Evolutionary conservation across 2,113 vertebrate species (phyloP), one percentile per base, ranked within the genome.

Genomic region (Solea senegalensis): DNA sequence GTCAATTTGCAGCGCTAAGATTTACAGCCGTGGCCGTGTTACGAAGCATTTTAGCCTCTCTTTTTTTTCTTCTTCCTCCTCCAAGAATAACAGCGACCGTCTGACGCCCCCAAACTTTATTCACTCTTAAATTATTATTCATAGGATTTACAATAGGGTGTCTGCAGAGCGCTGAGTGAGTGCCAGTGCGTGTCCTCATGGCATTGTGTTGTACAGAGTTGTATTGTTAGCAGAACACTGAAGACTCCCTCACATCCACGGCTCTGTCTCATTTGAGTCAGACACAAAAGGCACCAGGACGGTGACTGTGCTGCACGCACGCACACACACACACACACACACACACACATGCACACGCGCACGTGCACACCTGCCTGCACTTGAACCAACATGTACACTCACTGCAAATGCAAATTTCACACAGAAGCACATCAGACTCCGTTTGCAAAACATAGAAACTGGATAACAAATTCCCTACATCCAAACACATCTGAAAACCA

Each of bases 41-140:
- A 48, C 45, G 1, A 49, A 67, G 56, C 66, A 28, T 65, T 69
- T 68, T 65, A 34, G 8, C 45, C 45, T 48, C 7, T 34, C 7
- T 34, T 65, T 64, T 61, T 58, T 48, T 58, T 26, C 53, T 57
- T 2, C 57, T 68, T 65, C 48, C 53, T 59, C 74, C 68, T 76
- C 58, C 59, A 45, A 59, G 51, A 84, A 70, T 66, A 79, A 90
- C 77, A 82, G 5, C 45, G 12, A 48, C 12, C 11, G 2, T 48
- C 10, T 14, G 8, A 48, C 45, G 45, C 45, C 44, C 65, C 53
- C 65, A 74, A 81, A 87, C 73, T 83, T 83, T 74, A 77, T 78
- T 85, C 73, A 48, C 55, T 78, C 68, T 65, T 84, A 58, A 69
- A 83, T 88, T 76, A 85, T 78, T 87, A 89, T 89, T 91, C 86